Percentiles rank a stretch among this genome's conserved stretches.
Evolutionary conservation across 2,888 invertebrate species (phyloP).

Genomic region (Chrysolina haemoptera): DNA sequence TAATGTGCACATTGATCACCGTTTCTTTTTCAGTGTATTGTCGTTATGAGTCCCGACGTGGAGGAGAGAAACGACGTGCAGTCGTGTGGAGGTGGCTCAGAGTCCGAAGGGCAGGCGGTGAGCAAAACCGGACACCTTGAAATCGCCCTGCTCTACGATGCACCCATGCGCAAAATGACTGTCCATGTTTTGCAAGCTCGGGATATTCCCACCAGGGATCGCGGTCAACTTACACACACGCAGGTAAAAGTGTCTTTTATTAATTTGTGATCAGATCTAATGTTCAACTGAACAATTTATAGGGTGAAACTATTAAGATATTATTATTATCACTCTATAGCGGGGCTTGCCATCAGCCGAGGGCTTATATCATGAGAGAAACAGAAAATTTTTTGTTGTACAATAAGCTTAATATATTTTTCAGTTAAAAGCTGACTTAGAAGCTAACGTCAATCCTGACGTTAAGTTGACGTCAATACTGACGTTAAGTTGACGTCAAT

Average conservation of each 20-base stretch:
- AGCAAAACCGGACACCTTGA: slow-evolving; percentile 83
- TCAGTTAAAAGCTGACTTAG: too few species aligned
- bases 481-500: too few species aligned
- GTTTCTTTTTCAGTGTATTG: slow-evolving; percentile 70
- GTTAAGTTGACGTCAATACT: too few species aligned
- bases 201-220: slow-evolving; percentile 81
- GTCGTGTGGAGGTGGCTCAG: slow-evolving; percentile 60
- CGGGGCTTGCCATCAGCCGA: too few species aligned
- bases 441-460: too few species aligned
- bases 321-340: too few species aligned
- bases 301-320: too few species aligned
- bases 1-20: too few species aligned
- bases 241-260: slow-evolving; percentile 71
- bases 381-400: too few species aligned
- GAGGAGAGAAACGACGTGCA: slow-evolving; percentile 63
- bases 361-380: too few species aligned
- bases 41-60: slow-evolving; percentile 69
- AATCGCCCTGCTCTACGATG: slow-evolving; percentile 90
- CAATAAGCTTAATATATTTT: too few species aligned
- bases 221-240: slow-evolving; percentile 79
- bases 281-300: too few species aligned
- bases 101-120: slow-evolving; percentile 70
- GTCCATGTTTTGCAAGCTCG: slow-evolving; percentile 92
- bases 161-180: slow-evolving; percentile 92
- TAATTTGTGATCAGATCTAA: not conserved